Conservation (phyloP, 2,113 vertebrate genomes). For the Sceloporus undulatus region DNA sequence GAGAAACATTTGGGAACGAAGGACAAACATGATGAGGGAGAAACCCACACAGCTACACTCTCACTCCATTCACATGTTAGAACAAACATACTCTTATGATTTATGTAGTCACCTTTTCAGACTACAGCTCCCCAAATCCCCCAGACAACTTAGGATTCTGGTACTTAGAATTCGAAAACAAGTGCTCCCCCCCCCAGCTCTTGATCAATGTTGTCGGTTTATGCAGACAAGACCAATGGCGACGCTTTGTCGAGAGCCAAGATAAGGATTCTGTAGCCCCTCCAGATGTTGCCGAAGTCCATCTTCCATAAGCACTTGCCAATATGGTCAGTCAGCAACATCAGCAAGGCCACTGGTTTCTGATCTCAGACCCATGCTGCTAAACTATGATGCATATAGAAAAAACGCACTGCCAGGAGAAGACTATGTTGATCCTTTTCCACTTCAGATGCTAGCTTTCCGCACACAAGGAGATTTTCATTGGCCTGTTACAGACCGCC, state of each 20-base stretch:
- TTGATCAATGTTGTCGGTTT: neutral
- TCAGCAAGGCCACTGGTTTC: neutral
- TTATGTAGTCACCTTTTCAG: neutral
- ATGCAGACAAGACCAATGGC: neutral
- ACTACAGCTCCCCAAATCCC: neutral
- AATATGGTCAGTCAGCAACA: neutral
- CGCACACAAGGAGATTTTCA: neutral
- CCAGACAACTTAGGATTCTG: neutral
- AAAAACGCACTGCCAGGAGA: neutral
- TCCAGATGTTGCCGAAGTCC: too few relatives aligned
- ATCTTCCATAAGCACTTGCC: neutral
- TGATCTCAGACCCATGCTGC: too few relatives aligned
- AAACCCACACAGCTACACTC: too few relatives aligned
- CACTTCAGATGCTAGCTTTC: neutral
- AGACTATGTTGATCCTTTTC: too few relatives aligned
- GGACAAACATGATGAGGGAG: too few relatives aligned
- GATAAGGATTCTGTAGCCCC: neutral
- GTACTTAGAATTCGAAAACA: too few relatives aligned
- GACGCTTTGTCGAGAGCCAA: neutral
- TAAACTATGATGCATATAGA: neutral
- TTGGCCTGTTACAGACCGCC: too few relatives aligned
- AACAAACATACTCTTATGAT: neutral
- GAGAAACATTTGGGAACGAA: too few relatives aligned
- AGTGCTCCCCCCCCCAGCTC: too few relatives aligned
- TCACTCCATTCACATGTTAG: too few relatives aligned